Conservation (phyloP, 1,140 invertebrate genomes). For the Scylla paramamosain region DNA sequence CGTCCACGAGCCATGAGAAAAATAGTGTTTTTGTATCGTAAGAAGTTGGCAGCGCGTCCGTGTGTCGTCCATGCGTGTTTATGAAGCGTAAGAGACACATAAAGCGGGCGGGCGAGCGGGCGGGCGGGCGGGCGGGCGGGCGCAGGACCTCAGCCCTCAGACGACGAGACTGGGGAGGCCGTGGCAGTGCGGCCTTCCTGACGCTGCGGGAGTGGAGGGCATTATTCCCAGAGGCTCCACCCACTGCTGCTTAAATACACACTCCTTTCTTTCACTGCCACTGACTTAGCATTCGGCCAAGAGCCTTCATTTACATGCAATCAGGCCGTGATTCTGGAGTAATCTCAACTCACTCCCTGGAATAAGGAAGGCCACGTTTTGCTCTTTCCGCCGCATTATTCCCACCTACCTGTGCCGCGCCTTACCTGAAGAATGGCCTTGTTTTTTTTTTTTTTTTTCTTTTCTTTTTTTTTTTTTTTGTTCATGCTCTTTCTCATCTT, state of each 20-base stretch:
- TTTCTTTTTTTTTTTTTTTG: no score
- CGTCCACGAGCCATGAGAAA: no score
- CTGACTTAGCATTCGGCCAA: background rate
- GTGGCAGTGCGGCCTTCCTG: background rate
- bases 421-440: slow-evolving; percentile 1
- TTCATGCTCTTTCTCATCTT: no score
- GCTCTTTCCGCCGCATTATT: no score
- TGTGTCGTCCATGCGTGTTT: background rate
- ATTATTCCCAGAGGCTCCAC: background rate
- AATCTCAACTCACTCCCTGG: background rate
- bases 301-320: background rate
- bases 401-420: background rate
- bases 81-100: background rate
- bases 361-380: no score
- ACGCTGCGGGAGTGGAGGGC: background rate
- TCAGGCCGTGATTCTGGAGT: background rate
- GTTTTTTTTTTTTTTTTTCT: no score
- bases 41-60: background rate
- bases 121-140: background rate
- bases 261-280: background rate
- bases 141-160: background rate
- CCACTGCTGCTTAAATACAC: background rate
- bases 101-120: background rate
- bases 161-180: no score
- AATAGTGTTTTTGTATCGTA: no score